Evolutionary conservation across 37 sponge, comb jelly and placozoan species (phyloP).

Genomic region (Tethya wilhelma): DNA sequence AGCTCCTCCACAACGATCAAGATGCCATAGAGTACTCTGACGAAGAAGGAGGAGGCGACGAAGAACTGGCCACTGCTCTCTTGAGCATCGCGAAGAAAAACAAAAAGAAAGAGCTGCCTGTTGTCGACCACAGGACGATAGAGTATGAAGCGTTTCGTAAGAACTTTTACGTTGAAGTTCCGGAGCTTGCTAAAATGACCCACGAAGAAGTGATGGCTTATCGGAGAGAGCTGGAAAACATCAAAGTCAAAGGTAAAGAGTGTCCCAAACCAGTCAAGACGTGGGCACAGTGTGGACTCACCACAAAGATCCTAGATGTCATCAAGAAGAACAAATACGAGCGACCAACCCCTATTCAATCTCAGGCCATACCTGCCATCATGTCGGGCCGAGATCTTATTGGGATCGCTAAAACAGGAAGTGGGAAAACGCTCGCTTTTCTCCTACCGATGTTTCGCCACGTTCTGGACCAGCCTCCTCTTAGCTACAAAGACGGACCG

Average conservation of each 20-base stretch:
- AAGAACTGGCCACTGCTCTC: conserved; percentile 71
- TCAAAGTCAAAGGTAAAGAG: conserved; percentile 83
- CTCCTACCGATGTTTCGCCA: conserved; percentile 95
- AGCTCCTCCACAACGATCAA: conserved; percentile 87
- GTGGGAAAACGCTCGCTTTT: conserved; percentile 98
- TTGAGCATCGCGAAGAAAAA: conserved; percentile 65
- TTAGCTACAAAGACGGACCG: conserved; percentile 92
- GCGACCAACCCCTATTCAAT: conserved; percentile 96
- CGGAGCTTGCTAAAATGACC: conserved; percentile 94
- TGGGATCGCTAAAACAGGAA: conserved; percentile 98
- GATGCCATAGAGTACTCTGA: conserved; percentile 93
- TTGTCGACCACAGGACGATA: conserved; percentile 83
- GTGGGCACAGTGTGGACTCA: conserved; percentile 94
- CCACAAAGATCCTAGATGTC: conserved; percentile 73
- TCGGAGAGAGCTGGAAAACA: conserved; percentile 76
- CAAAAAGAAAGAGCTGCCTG: conserved; percentile 89
- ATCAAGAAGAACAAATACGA: conserved; percentile 86
- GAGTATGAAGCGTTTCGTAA: conserved; percentile 88
- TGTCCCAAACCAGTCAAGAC: conserved; percentile 96
- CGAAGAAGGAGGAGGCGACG: conserved; percentile 79
- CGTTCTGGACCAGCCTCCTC: conserved; percentile 88
- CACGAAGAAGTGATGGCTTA: conserved; percentile 80
- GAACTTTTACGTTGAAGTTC: conserved; percentile 96
- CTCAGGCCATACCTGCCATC: conserved; percentile 95
- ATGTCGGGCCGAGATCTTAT: conserved; percentile 97